These are phyloP conservation scores for Drosophila prostipennis DNA, from an alignment of 2,888 invertebrate species.

Conservation along the genomic window DNA sequence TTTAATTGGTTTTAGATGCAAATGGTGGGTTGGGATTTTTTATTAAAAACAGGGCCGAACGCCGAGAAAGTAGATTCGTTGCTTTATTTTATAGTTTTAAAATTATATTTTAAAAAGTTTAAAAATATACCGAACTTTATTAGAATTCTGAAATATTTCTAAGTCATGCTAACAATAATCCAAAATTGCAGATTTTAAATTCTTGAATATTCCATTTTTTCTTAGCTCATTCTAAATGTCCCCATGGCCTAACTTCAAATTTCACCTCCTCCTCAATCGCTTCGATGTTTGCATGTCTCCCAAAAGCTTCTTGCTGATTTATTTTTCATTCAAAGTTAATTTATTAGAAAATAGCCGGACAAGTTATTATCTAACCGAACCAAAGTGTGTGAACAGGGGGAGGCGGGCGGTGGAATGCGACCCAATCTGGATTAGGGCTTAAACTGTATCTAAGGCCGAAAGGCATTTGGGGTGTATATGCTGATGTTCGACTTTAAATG, in stretches of 20 bases:
- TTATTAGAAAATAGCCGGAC: constrained; percentile 76
- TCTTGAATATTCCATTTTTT: background rate
- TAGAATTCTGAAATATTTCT: background rate
- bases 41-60: background rate
- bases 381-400: constrained; percentile 32
- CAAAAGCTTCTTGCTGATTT: constrained; percentile 68
- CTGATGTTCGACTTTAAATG: constrained; percentile 68
- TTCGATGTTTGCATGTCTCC: constrained; percentile 49
- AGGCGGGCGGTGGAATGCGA: constrained; percentile 24
- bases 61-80: background rate
- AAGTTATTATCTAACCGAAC: constrained; percentile 75
- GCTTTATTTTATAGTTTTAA: no score
- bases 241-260: constrained; percentile 1
- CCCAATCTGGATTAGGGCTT: constrained; percentile 55
- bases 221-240: background rate
- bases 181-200: no score
- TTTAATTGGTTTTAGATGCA: constrained; percentile 12
- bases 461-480: constrained; percentile 48
- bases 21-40: background rate
- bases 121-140: background rate
- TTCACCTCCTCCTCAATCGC: background rate
- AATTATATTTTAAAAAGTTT: no score
- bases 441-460: constrained; percentile 64
- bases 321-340: constrained; percentile 77
- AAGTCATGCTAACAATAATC: no score